Conservation (phyloP, 2,113 vertebrate genomes). For the Morphnarchus princeps region DNA sequence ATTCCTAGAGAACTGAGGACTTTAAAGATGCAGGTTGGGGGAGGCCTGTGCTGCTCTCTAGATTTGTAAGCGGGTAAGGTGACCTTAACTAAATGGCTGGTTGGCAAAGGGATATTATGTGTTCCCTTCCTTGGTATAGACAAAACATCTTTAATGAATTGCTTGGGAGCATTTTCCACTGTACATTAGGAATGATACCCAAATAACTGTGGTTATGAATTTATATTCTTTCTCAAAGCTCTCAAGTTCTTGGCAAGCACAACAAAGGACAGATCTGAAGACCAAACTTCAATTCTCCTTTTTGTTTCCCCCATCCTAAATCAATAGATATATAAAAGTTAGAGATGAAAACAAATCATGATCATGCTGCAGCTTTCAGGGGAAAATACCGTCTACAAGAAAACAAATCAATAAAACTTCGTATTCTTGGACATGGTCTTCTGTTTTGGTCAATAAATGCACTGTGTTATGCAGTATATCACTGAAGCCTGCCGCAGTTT, state of each 20-base stretch:
- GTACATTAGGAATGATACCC: not conserved
- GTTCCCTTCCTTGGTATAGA: not conserved
- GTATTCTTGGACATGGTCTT: constrained; percentile 36
- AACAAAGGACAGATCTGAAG: constrained; percentile 12
- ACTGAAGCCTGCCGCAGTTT: not conserved
- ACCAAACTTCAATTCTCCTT: constrained; percentile 21
- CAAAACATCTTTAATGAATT: not conserved
- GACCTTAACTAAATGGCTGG: not conserved
- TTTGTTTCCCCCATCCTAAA: not conserved
- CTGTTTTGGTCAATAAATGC: constrained; percentile 61
- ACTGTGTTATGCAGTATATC: not conserved
- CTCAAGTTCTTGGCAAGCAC: not conserved
- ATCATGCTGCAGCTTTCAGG: constrained; percentile 12
- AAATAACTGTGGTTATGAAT: not conserved
- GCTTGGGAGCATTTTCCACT: not conserved
- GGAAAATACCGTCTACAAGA: constrained; percentile 32
- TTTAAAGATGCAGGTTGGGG: not conserved
- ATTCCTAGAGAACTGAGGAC: not conserved
- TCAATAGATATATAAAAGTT: constrained; percentile 48
- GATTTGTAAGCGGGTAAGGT: not conserved
- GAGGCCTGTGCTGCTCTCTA: not conserved
- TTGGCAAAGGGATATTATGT: not conserved
- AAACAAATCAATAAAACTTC: constrained; percentile 67
- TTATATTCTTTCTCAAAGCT: not conserved
- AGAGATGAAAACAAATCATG: constrained; percentile 60